Percentiles rank a stretch among this genome's conserved stretches.
These are phyloP conservation scores for Apotomis turbidana DNA, from an alignment of 2,888 invertebrate species.

Conservation along the genomic window DNA sequence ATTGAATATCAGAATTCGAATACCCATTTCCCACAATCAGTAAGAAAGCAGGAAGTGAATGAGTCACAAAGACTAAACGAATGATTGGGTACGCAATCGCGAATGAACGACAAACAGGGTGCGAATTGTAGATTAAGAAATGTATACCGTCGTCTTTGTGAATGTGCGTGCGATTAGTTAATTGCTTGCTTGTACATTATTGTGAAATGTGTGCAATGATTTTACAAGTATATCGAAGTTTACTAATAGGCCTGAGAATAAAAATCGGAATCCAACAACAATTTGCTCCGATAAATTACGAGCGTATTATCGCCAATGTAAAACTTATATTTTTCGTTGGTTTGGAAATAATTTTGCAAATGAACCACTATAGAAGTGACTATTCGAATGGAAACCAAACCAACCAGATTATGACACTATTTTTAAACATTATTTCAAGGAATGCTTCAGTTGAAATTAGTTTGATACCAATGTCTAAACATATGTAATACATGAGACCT, in stretches of 20 bases:
- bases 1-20: slow-evolving; percentile 68
- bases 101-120: slow-evolving; percentile 67
- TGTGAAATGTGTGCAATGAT: slow-evolving; percentile 32
- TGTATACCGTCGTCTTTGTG: slow-evolving; percentile 71
- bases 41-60: slow-evolving; percentile 69
- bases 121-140: slow-evolving; percentile 71
- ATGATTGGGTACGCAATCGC: slow-evolving; percentile 71
- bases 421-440: no score
- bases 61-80: slow-evolving; percentile 63
- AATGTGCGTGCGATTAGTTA: slow-evolving; percentile 60
- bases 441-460: no score
- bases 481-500: no score
- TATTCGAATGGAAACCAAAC: no score
- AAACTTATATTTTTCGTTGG: no score
- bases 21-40: slow-evolving; percentile 77
- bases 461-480: no score
- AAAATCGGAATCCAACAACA: not conserved
- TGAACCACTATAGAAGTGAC: no score
- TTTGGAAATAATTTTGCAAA: no score
- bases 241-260: slow-evolving; percentile 38
- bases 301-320: not conserved
- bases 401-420: no score
- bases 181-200: slow-evolving; percentile 53
- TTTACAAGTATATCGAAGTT: slow-evolving; percentile 22
- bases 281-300: not conserved